Evolutionary conservation across 2,888 invertebrate species (phyloP).

Genomic region (Eudemis profundana): DNA sequence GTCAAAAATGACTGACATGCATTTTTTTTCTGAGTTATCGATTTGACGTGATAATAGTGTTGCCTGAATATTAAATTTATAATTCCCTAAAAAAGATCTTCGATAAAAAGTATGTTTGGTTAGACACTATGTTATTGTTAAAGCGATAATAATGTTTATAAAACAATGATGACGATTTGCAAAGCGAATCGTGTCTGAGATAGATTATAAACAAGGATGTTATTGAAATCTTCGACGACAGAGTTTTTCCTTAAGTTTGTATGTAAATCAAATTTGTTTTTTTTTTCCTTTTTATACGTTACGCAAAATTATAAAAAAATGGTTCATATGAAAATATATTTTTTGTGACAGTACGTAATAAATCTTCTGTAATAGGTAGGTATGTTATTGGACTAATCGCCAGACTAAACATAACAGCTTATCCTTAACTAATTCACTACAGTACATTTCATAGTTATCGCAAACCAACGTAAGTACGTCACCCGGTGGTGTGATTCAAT

Average conservation of each 20-base stretch:
- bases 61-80: constrained; percentile 49
- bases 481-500: constrained; percentile 64
- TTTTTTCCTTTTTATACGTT: neutral
- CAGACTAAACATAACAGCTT: neutral
- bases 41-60: constrained; percentile 51
- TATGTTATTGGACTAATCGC: too few species aligned
- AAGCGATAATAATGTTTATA: neutral
- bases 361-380: too few species aligned
- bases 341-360: too few species aligned
- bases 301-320: too few species aligned
- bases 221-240: neutral
- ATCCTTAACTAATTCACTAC: constrained; percentile 11
- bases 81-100: constrained; percentile 18
- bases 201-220: neutral
- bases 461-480: constrained; percentile 57
- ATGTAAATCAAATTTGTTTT: neutral
- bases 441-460: constrained; percentile 22
- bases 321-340: too few species aligned
- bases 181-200: neutral
- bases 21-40: constrained; percentile 49
- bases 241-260: too few species aligned
- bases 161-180: neutral
- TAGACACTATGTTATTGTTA: too few species aligned
- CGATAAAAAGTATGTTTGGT: neutral
- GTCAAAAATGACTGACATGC: constrained; percentile 45